Base-by-base conservation (phyloP, 1,140 invertebrate species). In the Drosophila bipectinata region DNA sequence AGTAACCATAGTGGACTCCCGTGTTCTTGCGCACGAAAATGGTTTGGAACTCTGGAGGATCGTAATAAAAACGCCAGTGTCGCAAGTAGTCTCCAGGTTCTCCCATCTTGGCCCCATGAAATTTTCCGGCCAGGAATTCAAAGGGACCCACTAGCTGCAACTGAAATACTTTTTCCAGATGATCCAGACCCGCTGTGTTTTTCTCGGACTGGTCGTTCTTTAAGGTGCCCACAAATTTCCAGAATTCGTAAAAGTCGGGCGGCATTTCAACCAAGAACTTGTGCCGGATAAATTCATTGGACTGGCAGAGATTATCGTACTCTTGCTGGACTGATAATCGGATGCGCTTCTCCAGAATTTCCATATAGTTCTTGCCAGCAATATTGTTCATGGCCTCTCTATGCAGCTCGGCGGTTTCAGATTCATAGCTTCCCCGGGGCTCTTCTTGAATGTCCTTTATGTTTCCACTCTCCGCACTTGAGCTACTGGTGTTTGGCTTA, bases 11-110 rank as follows among this genome's bases (percentile, higher is more conserved):
- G 92, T 98, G 97, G 75, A 95, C 95, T 61, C 95, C 94, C 71
- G 94, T 95, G 28, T 94, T 94, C 3, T 53, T 41, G 82, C 94
- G 94, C 89, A 94, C 95, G 28, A 97, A 91, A 45, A 97, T 92
- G 9, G 96, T 96, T 92, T 96, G 96, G 92, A 98, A 97, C 93
- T 99, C 98, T 34, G 98, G 98, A 44, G 97, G 97, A 94, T 99
- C 98, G 93, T 97, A 98, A 92, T 95, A 98, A 92, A 96, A 98
- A 81, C 98, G 94, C 95, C 97, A 98, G 90, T 98, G 97, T 34
- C 94, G 91, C 71, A 98, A 91, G 91, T 95, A 94, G 59, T 95
- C 92, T n/a, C 94, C 93, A 53, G 93, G 92, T 77, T 95, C 85
- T 32, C 93, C 91, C 53, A 94, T 87, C 81, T 94, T 92, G 44